Conservation (phyloP, 2,888 invertebrate species). For the Priocnemis perturbator region DNA sequence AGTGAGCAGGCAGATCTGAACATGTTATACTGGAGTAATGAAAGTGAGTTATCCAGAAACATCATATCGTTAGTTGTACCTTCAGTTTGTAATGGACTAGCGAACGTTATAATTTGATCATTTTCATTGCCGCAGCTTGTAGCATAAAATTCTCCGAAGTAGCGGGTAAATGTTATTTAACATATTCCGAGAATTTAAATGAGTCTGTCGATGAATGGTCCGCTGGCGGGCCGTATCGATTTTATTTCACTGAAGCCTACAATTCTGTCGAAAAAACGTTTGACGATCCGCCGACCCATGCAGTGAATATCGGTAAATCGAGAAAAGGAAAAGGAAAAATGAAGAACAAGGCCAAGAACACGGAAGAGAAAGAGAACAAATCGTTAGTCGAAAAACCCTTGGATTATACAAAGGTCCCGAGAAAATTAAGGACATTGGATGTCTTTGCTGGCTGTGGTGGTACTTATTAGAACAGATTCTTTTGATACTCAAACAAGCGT, state of each 20-base stretch:
- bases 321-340: slow-evolving; percentile 83
- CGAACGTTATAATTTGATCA: too few relatives aligned
- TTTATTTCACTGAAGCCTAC: slow-evolving; percentile 86
- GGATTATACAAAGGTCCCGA: slow-evolving; percentile 72
- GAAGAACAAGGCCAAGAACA: slow-evolving; percentile 77
- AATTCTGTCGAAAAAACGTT: slow-evolving; percentile 78
- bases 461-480: slow-evolving; percentile 50
- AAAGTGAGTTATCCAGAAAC: slow-evolving; percentile 76
- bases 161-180: slow-evolving; percentile 83
- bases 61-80: not conserved
- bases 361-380: slow-evolving; percentile 50
- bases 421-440: slow-evolving; percentile 83
- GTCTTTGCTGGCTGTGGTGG: slow-evolving; percentile 93
- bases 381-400: slow-evolving; percentile 62
- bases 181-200: slow-evolving; percentile 80
- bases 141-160: slow-evolving; percentile 79
- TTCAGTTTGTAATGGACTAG: too few relatives aligned
- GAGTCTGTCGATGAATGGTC: slow-evolving; percentile 79
- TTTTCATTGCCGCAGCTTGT: slow-evolving; percentile 70
- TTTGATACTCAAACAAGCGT: slow-evolving; percentile 4
- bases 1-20: slow-evolving; percentile 83
- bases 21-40: slow-evolving; percentile 86
- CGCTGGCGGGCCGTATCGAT: slow-evolving; percentile 80
- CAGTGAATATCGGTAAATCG: slow-evolving; percentile 78
- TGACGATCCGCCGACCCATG: slow-evolving; percentile 80